Evolutionary conservation across 2,888 invertebrate genomes (phyloP).

Genomic region (Tinea pellionella): DNA sequence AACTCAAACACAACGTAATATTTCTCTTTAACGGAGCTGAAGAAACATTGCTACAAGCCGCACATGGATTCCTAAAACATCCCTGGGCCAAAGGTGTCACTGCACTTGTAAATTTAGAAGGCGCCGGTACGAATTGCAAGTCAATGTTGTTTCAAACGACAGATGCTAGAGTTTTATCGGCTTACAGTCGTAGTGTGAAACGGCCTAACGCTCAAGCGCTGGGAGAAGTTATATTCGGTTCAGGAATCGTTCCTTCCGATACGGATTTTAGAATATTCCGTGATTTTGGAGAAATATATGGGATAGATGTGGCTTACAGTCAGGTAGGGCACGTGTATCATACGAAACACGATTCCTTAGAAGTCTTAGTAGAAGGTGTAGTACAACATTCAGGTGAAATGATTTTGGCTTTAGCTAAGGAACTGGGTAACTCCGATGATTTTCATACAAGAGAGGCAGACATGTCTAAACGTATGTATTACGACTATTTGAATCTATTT

Average conservation of each 20-base stretch:
- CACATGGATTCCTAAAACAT: conserved; percentile 72
- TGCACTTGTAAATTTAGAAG: conserved; percentile 86
- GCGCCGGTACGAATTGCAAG: conserved; percentile 85
- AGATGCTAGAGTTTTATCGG: conserved; percentile 73
- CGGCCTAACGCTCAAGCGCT: conserved; percentile 14
- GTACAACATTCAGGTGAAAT: conserved; percentile 76
- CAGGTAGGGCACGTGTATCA: conserved; percentile 77
- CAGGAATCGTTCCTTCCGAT: conserved; percentile 67
- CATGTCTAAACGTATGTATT: conserved; percentile 64
- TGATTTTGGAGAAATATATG: conserved; percentile 73
- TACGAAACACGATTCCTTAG: conserved; percentile 70
- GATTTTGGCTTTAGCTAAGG: conserved; percentile 61
- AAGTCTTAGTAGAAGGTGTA: conserved; percentile 71
- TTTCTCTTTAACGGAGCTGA: conserved; percentile 87
- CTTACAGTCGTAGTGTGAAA: conserved; percentile 21
- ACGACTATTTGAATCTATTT: conserved; percentile 73
- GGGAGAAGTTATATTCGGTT: conserved; percentile 14
- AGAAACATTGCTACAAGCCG: conserved; percentile 73
- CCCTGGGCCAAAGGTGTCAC: conserved; percentile 79
- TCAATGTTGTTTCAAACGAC: conserved; percentile 81
- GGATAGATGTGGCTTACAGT: conserved; percentile 75
- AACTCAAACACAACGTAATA: conserved; percentile 71
- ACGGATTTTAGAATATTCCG: conserved; percentile 78
- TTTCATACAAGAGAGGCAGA: conserved; percentile 29
- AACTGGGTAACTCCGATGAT: conserved; percentile 40